Evolutionary conservation across 2,113 vertebrate species (phyloP).

Genomic region (Empidonax alnorum): DNA sequence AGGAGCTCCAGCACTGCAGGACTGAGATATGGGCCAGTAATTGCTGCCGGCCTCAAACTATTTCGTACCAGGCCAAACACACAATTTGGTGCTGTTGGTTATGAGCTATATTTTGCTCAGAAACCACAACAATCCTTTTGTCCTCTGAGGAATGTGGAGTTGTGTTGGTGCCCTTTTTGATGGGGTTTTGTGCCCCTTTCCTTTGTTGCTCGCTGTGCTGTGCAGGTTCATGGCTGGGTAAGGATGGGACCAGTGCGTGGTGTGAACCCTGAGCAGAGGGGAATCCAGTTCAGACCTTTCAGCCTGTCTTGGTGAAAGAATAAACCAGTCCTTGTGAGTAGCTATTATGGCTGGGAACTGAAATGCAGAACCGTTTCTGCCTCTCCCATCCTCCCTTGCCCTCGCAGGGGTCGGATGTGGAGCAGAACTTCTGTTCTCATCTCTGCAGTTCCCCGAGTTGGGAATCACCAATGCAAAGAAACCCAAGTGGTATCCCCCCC

Average conservation of each 20-base stretch:
- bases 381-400: neutral
- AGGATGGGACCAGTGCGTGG: neutral
- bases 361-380: neutral
- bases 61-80: constrained; percentile 61
- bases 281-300: neutral
- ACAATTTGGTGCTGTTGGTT: constrained; percentile 37
- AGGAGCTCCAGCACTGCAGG: constrained; percentile 14
- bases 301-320: neutral
- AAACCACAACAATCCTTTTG: constrained; percentile 58
- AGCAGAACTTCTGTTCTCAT: neutral
- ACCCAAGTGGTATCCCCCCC: neutral
- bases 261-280: neutral
- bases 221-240: neutral
- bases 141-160: constrained; percentile 35
- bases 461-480: neutral
- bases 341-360: neutral
- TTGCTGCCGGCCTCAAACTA: constrained; percentile 60
- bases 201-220: constrained; percentile 30
- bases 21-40: constrained; percentile 49
- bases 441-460: neutral
- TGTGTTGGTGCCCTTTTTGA: constrained; percentile 36
- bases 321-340: neutral
- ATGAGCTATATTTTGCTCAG: constrained; percentile 62
- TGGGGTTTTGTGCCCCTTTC: constrained; percentile 43
- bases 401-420: neutral